phyloP scores from a whole-genome alignment of 1,140 invertebrate genomes.

The Pogonomyrmex californicus region DNA sequence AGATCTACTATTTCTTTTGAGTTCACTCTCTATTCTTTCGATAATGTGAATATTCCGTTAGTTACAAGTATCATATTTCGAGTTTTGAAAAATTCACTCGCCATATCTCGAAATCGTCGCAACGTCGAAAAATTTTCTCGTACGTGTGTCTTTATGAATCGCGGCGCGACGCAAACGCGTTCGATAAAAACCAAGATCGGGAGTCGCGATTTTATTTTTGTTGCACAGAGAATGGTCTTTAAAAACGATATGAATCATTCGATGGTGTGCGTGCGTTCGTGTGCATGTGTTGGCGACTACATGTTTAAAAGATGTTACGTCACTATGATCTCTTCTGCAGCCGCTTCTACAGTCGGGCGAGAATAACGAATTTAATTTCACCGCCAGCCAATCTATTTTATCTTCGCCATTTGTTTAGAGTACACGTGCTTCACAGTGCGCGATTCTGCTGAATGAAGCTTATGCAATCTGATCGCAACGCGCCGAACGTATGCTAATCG shows the following conservation, averaged over 20 bases:
- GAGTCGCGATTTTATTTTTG: constrained; percentile 22
- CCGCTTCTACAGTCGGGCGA: constrained; percentile 5
- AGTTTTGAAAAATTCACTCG: not conserved
- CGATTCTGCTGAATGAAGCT: constrained; percentile 16
- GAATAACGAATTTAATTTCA: constrained; percentile 58
- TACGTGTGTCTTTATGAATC: not conserved
- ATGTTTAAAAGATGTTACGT: constrained; percentile 39
- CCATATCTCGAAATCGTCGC: not conserved
- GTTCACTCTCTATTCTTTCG: not conserved
- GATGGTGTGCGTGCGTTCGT: not conserved
- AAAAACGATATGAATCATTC: constrained; percentile 12
- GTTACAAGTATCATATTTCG: not conserved
- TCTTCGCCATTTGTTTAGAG: constrained; percentile 36
- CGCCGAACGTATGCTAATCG: constrained; percentile 26
- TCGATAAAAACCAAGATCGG: constrained; percentile 12
- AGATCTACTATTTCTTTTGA: not conserved
- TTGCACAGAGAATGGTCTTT: not conserved
- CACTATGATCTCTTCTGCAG: constrained; percentile 11
- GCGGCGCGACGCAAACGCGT: not conserved
- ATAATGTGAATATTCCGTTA: not conserved
- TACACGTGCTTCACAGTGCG: not conserved
- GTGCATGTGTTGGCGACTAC: not conserved
- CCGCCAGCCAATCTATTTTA: constrained; percentile 52
- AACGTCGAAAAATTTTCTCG: not conserved
- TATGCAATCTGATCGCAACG: constrained; percentile 18